Evolutionary conservation across 2,113 vertebrate genomes (phyloP).

Genomic region (Paracyprichromis sp.): DNA sequence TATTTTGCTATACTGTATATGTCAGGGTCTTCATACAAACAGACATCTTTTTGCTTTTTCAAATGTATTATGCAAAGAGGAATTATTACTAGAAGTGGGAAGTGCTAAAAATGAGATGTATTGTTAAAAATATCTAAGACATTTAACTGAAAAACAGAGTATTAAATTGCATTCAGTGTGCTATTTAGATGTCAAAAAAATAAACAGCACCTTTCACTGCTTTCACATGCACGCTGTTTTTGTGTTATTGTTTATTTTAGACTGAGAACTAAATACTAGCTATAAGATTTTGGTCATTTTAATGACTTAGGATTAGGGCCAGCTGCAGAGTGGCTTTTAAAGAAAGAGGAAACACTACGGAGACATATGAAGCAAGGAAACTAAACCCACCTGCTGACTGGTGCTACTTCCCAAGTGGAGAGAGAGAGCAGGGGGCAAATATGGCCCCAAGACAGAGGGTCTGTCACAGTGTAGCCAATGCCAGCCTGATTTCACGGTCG

Average conservation of each 20-base stretch:
- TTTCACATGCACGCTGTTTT: neutral
- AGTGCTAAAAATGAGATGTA: neutral
- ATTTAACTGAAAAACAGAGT: neutral
- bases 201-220: neutral
- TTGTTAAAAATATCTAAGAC: neutral
- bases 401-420: conserved; percentile 36
- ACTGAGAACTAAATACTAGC: neutral
- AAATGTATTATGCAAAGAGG: neutral
- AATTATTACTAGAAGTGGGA: neutral
- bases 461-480: conserved; percentile 58
- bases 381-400: conserved; percentile 35
- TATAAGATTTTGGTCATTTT: neutral
- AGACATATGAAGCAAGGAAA: neutral
- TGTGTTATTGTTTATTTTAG: neutral
- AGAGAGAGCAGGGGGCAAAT: conserved; percentile 36
- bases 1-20: neutral
- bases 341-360: neutral
- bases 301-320: neutral
- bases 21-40: neutral
- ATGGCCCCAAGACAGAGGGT: conserved; percentile 56
- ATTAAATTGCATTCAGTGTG: neutral
- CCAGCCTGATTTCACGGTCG: conserved; percentile 72
- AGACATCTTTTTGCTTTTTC: neutral
- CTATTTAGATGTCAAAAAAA: neutral
- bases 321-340: neutral